These are phyloP conservation scores for Drosophila basisetae DNA, from an alignment of 2,888 invertebrate genomes.

Conservation along the genomic window DNA sequence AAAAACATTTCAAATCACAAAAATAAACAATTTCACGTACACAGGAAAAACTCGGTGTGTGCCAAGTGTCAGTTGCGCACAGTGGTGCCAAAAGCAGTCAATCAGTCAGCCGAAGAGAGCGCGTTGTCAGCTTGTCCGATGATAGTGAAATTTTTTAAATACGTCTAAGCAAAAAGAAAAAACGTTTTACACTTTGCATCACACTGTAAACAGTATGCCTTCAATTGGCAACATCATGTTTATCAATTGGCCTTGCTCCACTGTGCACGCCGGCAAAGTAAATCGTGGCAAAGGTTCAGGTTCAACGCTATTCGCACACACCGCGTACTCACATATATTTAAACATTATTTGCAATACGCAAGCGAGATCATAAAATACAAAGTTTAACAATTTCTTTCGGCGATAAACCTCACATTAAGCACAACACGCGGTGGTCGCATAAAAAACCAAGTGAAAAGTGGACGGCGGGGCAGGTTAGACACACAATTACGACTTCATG, in stretches of 20 bases:
- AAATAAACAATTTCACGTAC: constrained; percentile 54
- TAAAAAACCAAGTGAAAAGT: constrained; percentile 18
- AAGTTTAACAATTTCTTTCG: constrained; percentile 45
- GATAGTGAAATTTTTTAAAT: constrained; percentile 28
- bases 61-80: constrained; percentile 16
- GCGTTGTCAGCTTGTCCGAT: constrained; percentile 26
- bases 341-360: constrained; percentile 42
- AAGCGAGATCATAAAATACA: constrained; percentile 44
- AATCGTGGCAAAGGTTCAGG: constrained; percentile 44
- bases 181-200: neutral
- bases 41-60: constrained; percentile 14
- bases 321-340: constrained; percentile 23
- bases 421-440: constrained; percentile 43
- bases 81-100: constrained; percentile 11
- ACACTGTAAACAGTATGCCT: neutral
- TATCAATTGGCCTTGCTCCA: constrained; percentile 20
- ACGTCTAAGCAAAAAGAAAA: neutral
- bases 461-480: constrained; percentile 15
- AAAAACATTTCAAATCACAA: constrained; percentile 67
- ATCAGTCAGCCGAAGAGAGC: neutral
- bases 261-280: constrained; percentile 19
- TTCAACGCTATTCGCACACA: constrained; percentile 33
- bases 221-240: neutral
- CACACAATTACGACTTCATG: constrained; percentile 51
- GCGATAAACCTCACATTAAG: constrained; percentile 35